Percentiles rank a stretch among this genome's conserved stretches.
These are phyloP conservation scores for Antidorcas marsupialis DNA, from an alignment of 2,113 vertebrate genomes.

Conservation along the genomic window DNA sequence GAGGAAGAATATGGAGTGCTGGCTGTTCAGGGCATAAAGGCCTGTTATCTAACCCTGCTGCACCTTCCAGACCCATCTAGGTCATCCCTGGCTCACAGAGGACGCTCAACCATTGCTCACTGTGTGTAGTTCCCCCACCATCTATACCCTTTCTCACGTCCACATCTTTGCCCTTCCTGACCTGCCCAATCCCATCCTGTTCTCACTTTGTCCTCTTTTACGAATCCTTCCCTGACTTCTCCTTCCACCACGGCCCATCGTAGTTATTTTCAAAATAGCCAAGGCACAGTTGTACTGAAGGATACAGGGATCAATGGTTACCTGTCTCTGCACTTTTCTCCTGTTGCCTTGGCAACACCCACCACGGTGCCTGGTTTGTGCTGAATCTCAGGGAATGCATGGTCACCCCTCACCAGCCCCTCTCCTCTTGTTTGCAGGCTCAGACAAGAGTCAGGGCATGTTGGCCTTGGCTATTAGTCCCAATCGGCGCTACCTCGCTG, in stretches of 20 bases:
- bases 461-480: slow-evolving; percentile 89
- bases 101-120: not conserved
- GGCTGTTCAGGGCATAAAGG: not conserved
- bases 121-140: not conserved
- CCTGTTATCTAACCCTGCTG: not conserved
- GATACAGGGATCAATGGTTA: not conserved
- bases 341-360: not conserved
- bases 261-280: not conserved
- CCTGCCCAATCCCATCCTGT: not conserved
- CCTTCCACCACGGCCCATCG: not conserved
- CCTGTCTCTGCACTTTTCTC: not conserved
- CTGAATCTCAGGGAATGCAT: not conserved
- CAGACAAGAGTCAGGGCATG: slow-evolving; percentile 86
- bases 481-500: slow-evolving; percentile 87
- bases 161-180: not conserved
- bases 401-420: not conserved
- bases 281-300: not conserved
- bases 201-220: not conserved
- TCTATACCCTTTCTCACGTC: not conserved
- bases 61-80: not conserved
- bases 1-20: not conserved
- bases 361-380: not conserved
- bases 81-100: not conserved
- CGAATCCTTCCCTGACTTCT: not conserved
- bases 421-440: slow-evolving; percentile 79